Base-by-base conservation (phyloP, 2,888 invertebrate genomes). In the Pollenia griseotomentosa region DNA sequence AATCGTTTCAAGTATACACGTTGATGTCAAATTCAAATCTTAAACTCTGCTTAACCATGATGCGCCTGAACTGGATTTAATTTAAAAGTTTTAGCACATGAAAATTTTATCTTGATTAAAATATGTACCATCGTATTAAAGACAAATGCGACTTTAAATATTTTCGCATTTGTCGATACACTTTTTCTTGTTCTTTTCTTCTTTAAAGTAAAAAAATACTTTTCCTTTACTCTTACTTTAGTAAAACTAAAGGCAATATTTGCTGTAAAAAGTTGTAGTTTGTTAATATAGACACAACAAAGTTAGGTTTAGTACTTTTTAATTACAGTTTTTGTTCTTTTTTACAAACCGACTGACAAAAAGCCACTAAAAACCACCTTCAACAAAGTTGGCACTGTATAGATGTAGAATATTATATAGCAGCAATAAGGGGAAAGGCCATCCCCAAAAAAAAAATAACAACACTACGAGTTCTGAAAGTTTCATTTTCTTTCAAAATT, bases 231-330 rank as follows among this genome's bases (percentile, higher is more conserved):
- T 10, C 75, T 19, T 42, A 75, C 10, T 42, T 23, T 2, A 51
- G 19, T 42, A 6, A 53, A 63, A 63, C 42, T 51, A 19, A 65
- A 65, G 14, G 51, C 42, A 16, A 6, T 74, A 51, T 61, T 51
- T 75, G 42, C 51, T 53, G 46, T 8, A 8, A 74, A 65, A n/a
- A 63, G 19, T 55, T 42, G 40, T 19, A 65, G 61, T 75, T 51
- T 75, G 63, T 19, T 14, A 57, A 59, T 40, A 40, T 6, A 68
- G 46, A 46, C 33, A 59, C 40, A 71, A 80, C 80, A 80, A 81
- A 73, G 73, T 66, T 65, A 66, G 42, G 63, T 81, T 73, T 57
- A 73, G 65, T 81, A 57, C 33, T 81, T 81, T 81, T 81, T 81
- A 73, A 81, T 81, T 81, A 81, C 73, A 81, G 61, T 80, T 80